phyloP scores from a whole-genome alignment of 2,797 vertebrate genomes.

The Sebastolobus alascanus region DNA sequence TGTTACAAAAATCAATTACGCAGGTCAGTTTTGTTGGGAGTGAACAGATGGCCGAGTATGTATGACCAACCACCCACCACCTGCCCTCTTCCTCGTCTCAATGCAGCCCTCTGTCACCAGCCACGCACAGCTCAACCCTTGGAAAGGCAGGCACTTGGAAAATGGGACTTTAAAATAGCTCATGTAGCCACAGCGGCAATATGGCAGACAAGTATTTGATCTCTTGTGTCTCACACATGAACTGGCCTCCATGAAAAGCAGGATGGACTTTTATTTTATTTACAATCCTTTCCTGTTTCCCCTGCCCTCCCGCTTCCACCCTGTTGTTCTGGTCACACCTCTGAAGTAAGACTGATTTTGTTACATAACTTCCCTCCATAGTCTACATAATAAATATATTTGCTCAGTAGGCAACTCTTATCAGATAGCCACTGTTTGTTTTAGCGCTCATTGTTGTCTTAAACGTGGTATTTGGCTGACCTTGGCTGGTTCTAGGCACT shows the following conservation, averaged over 20 bases:
- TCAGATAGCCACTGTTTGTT: slow-evolving; percentile 69
- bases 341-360: slow-evolving; percentile 15
- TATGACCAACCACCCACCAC: slow-evolving; percentile 10
- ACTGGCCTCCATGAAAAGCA: background rate
- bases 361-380: slow-evolving; percentile 49
- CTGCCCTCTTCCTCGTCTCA: slow-evolving; percentile 46
- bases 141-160: slow-evolving; percentile 24
- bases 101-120: slow-evolving; percentile 51
- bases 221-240: slow-evolving; percentile 5
- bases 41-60: slow-evolving; percentile 36
- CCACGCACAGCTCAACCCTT: slow-evolving; percentile 30
- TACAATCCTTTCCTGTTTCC: slow-evolving; percentile 33
- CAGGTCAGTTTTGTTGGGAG: slow-evolving; percentile 27
- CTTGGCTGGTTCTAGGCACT: slow-evolving; percentile 51
- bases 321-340: slow-evolving; percentile 19
- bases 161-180: slow-evolving; percentile 61
- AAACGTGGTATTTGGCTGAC: slow-evolving; percentile 67
- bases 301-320: background rate
- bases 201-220: slow-evolving; percentile 39
- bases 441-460: slow-evolving; percentile 56
- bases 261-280: slow-evolving; percentile 28
- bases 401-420: slow-evolving; percentile 57
- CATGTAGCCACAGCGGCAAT: slow-evolving; percentile 27
- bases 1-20: slow-evolving; percentile 49
- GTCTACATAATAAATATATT: slow-evolving; percentile 50